Base-by-base conservation (phyloP, 2,113 vertebrate genomes). In the Xiphophorus couchianus region DNA sequence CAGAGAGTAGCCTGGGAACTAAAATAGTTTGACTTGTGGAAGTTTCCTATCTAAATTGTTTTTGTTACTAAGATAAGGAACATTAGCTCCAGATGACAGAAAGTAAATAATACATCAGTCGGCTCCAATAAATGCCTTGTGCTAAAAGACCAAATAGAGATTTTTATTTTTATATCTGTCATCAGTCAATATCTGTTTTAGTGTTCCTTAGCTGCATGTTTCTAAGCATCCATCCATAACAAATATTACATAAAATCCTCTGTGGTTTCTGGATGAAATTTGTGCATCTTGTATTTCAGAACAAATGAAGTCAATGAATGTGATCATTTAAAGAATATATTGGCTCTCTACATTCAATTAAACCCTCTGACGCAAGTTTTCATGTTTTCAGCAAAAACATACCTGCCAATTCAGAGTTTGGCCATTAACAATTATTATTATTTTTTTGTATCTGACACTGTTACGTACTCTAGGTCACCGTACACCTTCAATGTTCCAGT, bases 11-110 rank as follows among this genome's bases (percentile, higher is more conserved):
- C 88, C 93, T 94, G 93, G 90, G 91, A 94, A 94, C 94, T 91
- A 88, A 93, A 90, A 87, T 86, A 90, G 90, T 93, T 94, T 95
- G 93, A 95, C 94, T 94, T 93, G 94, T 95, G 93, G 93, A 95
- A 95, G 94, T 95, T 94, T 90, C 92, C 86, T 95, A 94, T 95
- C 93, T 92, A 95, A 95, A 95, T 92, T 93, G 94, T 95, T 95
- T 95, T 95, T 94, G 92, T 95, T 94, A 93, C 90, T 83, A 86
- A 92, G 94, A 94, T 92, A 93, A 92, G 93, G 93, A 92, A 95
- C 94, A 95, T 95, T 95, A 95, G 94, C 92, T 94, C 90, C 93
- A 94, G 93, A 95, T 95, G 94, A 94, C 92, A 94, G 91, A 91
- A 88, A 92, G 90, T 92, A 94, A 94, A 94, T 94, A 93, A 93